Evolutionary conservation across 2,888 invertebrate species (phyloP), one percentile per base, ranked within the genome.

Genomic region (Athalia cordata): DNA sequence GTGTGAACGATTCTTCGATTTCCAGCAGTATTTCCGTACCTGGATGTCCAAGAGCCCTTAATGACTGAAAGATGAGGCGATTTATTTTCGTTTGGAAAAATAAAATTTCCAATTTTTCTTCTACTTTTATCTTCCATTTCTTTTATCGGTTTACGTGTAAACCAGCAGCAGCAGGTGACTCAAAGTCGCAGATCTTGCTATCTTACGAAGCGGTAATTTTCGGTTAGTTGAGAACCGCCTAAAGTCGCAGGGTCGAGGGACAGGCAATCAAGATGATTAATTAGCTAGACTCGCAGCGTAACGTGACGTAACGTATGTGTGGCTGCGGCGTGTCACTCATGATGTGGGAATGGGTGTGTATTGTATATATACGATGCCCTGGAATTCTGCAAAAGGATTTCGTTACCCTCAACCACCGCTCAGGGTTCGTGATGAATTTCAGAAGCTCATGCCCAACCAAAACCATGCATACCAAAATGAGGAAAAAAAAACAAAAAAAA

Each of bases 251-350:
- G 50, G 75, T 7, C 75, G 47, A 62, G 75, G 75, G 62, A 62
- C 75, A 75, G 75, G 75, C 75, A 75, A 75, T 75, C 75, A 75
- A 75, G 59, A 75, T 75, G 75, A 75, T 75, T 75, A 75, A 75
- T 75, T 75, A 75, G 15, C 75, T 50, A 55, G 62, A 75, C 62
- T 75, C 29, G 43, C 13, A 62, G 75, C 62, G 50, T 75, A 75
- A 75, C 75, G 62, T 50, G 61, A 64, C 62, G 75, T 75, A 62
- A 75, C 75, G 75, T 75, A 62, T 75, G 72, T 72, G 72, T 59
- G 72, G 72, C 72, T 68, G 29, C 47, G 75, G 49, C n/a, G 75
- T 75, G 75, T 75, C 75, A 61, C 75, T 49, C 50, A 55, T 62
- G 75, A 62, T 49, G 61, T 50, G 75, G 55, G 29, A 64, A 59